Evolutionary conservation across 2,113 vertebrate species (phyloP), one percentile per base, ranked within the genome.

Genomic region (Charina bottae): DNA sequence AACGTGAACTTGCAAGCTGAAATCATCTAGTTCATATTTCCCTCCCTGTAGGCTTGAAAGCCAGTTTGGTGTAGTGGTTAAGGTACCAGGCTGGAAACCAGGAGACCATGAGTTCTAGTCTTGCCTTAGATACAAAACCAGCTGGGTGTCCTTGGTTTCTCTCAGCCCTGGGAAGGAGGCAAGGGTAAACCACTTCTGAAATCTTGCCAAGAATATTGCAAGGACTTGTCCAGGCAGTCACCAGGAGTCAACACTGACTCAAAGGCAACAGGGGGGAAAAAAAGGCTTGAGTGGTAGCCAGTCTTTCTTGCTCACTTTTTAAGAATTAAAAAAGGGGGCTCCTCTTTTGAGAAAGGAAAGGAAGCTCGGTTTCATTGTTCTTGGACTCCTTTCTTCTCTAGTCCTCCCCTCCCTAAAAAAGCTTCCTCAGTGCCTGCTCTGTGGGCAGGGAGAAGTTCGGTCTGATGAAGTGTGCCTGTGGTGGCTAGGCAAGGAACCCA

Each of bases 381-480:
- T 46, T 59, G 83, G 26, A 19, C 33, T 64, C 42, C 58, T 56
- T 84, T 85, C 68, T 53, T 64, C 3, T 53, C 68, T 8, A 42
- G 84, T 49, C 53, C 83, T 53, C 13, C 28, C 19, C 42, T 42
- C 72, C 17, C 72, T 37, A n/a, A 55, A 55, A 78, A 78, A 33
- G 72, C 53, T 89, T 24, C 68, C 64, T 46, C 24, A 54, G 72
- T 62, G 62, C 93, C 93, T 91, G 46, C 28, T 92, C n/a, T 60
- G 85, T 85, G 83, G 92, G 49, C 64, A 92, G 96, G 95, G 94
- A 84, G 94, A 93, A 89, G 92, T 78, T 93, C 94, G 53, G 94
- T 92, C 94, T 96, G 97, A 95, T 93, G 86, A 95, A 97, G 92
- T 89, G 94, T 95, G 95, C 95, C 91, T 4, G 94, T 33, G 96